These are phyloP conservation scores for Acanthacorydalis orientalis DNA, from an alignment of 2,888 invertebrate species.

Conservation along the genomic window DNA sequence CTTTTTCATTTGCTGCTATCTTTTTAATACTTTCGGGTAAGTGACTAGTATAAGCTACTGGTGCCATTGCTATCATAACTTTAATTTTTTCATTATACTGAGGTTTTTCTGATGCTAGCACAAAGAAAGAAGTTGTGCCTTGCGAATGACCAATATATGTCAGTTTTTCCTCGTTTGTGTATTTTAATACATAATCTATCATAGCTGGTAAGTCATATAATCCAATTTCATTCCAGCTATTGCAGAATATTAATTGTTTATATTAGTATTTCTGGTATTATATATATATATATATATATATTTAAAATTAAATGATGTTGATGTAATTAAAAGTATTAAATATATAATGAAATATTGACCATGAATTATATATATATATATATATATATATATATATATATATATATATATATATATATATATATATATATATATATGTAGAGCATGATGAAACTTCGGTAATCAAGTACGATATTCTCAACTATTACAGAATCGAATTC, in stretches of 20 bases:
- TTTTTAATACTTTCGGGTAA: not conserved
- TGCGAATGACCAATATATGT: conserved; percentile 43
- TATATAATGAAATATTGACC: too few relatives aligned
- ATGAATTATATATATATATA: too few relatives aligned
- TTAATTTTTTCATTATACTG: conserved; percentile 26
- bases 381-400: too few relatives aligned
- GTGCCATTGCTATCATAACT: conserved; percentile 21
- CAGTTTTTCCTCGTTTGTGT: conserved; percentile 27
- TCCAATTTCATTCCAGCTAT: conserved; percentile 40
- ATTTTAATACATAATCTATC: conserved; percentile 33
- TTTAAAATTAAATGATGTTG: not conserved
- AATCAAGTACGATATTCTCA: too few relatives aligned
- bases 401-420: not conserved
- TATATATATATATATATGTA: too few relatives aligned
- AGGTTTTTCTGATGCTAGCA: conserved; percentile 22
- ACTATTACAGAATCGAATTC: too few relatives aligned
- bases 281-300: not conserved
- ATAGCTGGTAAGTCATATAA: conserved; percentile 39
- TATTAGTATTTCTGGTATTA: not conserved
- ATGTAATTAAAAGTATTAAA: too few relatives aligned
- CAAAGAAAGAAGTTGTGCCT: conserved; percentile 29
- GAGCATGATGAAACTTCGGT: too few relatives aligned
- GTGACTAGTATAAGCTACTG: conserved; percentile 19
- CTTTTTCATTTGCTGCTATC: not conserved
- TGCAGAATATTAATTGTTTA: not conserved